Conservation (phyloP, 2,888 invertebrate species). For the Netelia virgata region DNA sequence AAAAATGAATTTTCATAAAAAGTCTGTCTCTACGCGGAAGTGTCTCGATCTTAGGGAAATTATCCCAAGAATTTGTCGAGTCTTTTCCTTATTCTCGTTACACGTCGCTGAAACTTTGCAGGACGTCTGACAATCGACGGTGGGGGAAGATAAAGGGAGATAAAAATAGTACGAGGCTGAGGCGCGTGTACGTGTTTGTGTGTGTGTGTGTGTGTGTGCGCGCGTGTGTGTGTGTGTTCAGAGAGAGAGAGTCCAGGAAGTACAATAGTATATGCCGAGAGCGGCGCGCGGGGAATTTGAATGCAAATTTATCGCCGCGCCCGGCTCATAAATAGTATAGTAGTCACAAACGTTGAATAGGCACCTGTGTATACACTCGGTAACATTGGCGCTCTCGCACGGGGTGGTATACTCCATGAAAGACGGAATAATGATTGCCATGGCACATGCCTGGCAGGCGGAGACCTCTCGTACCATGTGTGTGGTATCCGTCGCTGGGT, state of each 20-base stretch:
- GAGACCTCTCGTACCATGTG: slow-evolving; percentile 39
- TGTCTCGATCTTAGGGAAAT: background rate
- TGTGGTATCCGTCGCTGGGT: slow-evolving; percentile 42
- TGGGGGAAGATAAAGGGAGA: background rate
- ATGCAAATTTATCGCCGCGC: slow-evolving; percentile 76
- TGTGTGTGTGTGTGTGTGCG: slow-evolving; percentile 1
- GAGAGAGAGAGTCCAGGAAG: slow-evolving; percentile 67
- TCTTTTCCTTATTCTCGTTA: background rate
- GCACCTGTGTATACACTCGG: slow-evolving; percentile 68
- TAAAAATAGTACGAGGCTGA: background rate
- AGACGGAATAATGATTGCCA: slow-evolving; percentile 67
- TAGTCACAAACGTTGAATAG: slow-evolving; percentile 72
- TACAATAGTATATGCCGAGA: slow-evolving; percentile 54
- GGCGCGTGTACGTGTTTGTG: background rate
- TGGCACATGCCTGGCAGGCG: slow-evolving; percentile 58
- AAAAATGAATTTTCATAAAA: background rate
- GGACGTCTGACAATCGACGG: slow-evolving; percentile 37
- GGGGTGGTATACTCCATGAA: slow-evolving; percentile 48
- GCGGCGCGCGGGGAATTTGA: slow-evolving; percentile 64
- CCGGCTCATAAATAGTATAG: slow-evolving; percentile 73
- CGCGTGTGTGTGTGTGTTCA: background rate
- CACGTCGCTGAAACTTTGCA: slow-evolving; percentile 39
- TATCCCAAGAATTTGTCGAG: slow-evolving; percentile 20
- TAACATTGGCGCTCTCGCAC: slow-evolving; percentile 33
- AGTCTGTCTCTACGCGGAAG: slow-evolving; percentile 16